Evolutionary conservation across 2,797 vertebrate genomes (phyloP), one percentile per base, ranked within the genome.

Genomic region (Labeo calbasu): DNA sequence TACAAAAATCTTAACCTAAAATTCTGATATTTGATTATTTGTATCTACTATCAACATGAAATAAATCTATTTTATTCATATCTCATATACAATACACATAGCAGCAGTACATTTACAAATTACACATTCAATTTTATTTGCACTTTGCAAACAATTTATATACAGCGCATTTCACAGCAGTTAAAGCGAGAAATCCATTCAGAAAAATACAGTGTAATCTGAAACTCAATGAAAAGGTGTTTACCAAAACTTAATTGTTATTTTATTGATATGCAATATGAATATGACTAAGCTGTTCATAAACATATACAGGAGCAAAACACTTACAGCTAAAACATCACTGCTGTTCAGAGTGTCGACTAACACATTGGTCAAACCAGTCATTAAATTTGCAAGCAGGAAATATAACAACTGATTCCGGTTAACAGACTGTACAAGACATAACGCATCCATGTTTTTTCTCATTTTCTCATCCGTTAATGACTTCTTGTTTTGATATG

Each of bases 331-430:
- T 87, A 94, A 90, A 0, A 81, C 88, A 79, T 89, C 81, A 85
- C 87, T 91, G 87, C 95, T 95, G 81, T 91, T 93, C n/a, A 99
- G 87, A 0, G 98, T 99, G 88, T 99, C 95, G 50, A 98, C 75
- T 0, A 92, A 55, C 13, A 96, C 88, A 88, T 99, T 99, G 86
- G 96, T 96, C 61, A 96, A 55, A 78, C 97, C 98, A 1, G 98
- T 99, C 92, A 96, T 93, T 66, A 98, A 2, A 79, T 99, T 99
- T 3, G 97, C 96, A 1, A 98, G 89, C 88, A 99, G 89, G 91
- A 99, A 99, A 90, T 97, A 99, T 0, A 96, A 53, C 83, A 99
- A 88, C 81, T 99, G 98, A 84, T 99, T 99, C 92, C 95, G 96
- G 92, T 94, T 96, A 75, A 99, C 90, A 14, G 97, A 96, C 69